Percentiles rank a stretch among this genome's conserved stretches.
phyloP scores from a whole-genome alignment of 2,888 invertebrate genomes.

The Agrotis segetum region DNA sequence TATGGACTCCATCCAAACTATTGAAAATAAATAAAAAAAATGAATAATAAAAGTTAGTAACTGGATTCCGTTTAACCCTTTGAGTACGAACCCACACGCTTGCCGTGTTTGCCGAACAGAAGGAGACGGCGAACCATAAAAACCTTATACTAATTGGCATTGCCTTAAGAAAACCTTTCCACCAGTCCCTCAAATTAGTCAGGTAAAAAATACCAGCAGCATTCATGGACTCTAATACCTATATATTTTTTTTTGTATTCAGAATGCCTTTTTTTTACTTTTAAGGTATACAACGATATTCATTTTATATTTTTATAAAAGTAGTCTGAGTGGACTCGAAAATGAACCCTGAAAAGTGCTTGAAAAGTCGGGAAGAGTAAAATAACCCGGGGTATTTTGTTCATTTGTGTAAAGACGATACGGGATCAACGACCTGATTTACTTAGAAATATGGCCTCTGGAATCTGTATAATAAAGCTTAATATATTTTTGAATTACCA shows the following conservation, averaged over 20 bases:
- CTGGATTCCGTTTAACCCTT: too few species aligned
- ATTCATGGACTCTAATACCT: not conserved
- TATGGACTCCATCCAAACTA: too few species aligned
- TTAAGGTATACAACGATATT: slow-evolving; percentile 12
- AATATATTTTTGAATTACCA: too few species aligned
- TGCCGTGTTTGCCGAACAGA: too few species aligned
- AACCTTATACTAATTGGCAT: not conserved
- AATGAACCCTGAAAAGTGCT: slow-evolving; percentile 9
- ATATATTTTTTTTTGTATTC: slow-evolving; percentile 23
- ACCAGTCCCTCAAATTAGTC: not conserved
- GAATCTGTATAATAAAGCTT: too few species aligned
- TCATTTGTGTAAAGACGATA: not conserved
- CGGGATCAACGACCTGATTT: not conserved
- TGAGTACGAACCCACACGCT: too few species aligned
- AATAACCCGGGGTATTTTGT: slow-evolving; percentile 25
- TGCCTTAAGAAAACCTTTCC: slow-evolving; percentile 4
- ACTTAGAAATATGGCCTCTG: not conserved
- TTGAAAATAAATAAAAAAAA: too few species aligned
- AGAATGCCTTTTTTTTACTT: not conserved
- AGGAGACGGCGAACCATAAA: too few species aligned
- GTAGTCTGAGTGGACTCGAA: slow-evolving; percentile 1
- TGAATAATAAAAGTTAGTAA: too few species aligned
- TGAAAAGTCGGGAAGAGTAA: slow-evolving; percentile 7
- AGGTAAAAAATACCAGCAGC: slow-evolving; percentile 11
- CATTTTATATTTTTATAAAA: slow-evolving; percentile 24